Evolutionary conservation across 35 echinoderm and acorn worm genomes (phyloP), one percentile per base, ranked within the genome.

Genomic region (Apostichopus parvimensis): DNA sequence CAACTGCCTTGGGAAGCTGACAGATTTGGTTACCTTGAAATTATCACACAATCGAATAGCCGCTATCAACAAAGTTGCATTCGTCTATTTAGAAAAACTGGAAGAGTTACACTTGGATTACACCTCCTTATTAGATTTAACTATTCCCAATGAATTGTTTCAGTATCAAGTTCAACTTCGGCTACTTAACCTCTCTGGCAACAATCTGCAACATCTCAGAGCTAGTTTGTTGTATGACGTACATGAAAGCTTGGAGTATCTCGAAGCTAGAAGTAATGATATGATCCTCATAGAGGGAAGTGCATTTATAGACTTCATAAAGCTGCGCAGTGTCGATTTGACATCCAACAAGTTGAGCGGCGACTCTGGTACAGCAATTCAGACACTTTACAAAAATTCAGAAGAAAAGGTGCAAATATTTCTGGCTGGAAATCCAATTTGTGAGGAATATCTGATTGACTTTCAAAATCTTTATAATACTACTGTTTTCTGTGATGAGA

Each of bases 401-500:
- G 2, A 45, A 45, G 34, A 84, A 13, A 80, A 45, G 58, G 54
- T 59, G 5, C 18, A 22, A 17, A 84, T 84, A 14, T 17, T 24
- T 25, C 55, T 84, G 22, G 5, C 55, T 58, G 81, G 54, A 59
- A 84, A 84, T 84, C 81, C 81, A 10, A 53, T 84, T 84, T 84
- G 81, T 84, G 81, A 84, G 10, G 54, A 84, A 58, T 84, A 84
- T n/a, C 14, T 13, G 10, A 58, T 17, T 22, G 81, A 58, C 14
- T 84, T 84, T 10, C 18, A 54, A 22, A 52, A 59, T 1, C 56
- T n/a, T 1, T 84, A 84, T 14, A 84, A 84, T 20, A 21, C 11
- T 23, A 53, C n/a, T 17, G 57, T 84, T 22, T 84, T 84, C 24
- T 84, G 81, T n/a, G 20, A 56, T 58, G 11, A 11, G 22, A 15